Evolutionary conservation across 2,113 vertebrate species (phyloP), one percentile per base, ranked within the genome.

Genomic region (Corydoras sp.): DNA sequence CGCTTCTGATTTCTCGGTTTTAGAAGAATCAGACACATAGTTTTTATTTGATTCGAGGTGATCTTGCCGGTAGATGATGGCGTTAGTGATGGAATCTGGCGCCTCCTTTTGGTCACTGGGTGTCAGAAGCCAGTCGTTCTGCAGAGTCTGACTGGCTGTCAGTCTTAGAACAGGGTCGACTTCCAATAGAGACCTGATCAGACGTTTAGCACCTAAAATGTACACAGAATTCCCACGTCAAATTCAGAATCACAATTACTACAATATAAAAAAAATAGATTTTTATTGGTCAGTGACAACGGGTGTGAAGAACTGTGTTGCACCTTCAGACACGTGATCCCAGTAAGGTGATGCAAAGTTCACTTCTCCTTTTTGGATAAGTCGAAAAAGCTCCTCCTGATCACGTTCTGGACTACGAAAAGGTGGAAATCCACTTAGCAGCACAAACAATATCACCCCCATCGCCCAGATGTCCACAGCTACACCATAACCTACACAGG

Each of bases 401-500:
- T 98, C 91, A 29, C 93, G 89, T 4, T 95, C 92, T 7, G 88
- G 90, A 85, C 95, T 98, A 58, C 95, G 93, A 81, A 98, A 98
- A 0, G 97, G 97, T 3, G 97, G 94, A 18, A 98, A 99, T 65
- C 96, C 97, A 3, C 95, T 96, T 29, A 98, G 88, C 12, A 99
- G 90, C 78, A 98, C 92, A 65, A 96, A 98, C 63, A 97, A 90
- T 79, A 99, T 97, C 71, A 99, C 93, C 5, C 97, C 97, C 14
- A 95, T 91, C 6, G 97, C 96, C 97, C 97, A 99, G 82, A 98
- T 86, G 61, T 99, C 96, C 60, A 98, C 97, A 68, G 92, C 90
- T 0, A 99, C 87, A 14, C 94, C 95, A 54, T 99, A 99, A 73
- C 97, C 97, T 99, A 72, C 6, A 72, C 6, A 78, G 9, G 62